Evolutionary conservation across 2,797 vertebrate genomes (phyloP), one percentile per base, ranked within the genome.

Genomic region (Cercopithecus neglectus): DNA sequence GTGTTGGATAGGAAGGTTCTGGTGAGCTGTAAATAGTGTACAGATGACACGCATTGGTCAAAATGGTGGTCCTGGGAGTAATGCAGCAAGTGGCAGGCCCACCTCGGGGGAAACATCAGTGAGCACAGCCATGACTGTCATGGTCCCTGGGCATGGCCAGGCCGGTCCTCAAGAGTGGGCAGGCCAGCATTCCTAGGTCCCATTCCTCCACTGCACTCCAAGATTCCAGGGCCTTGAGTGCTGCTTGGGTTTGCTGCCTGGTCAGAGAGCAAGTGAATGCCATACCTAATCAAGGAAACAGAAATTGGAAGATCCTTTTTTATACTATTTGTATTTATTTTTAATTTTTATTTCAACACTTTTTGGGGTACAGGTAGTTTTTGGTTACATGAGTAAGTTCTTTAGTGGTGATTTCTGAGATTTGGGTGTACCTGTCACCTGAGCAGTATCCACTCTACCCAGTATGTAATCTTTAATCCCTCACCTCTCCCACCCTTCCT

Each of bases 121-220:
- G 46, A 87, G 22, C 82, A 72, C 48, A 0, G 28, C 30, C 9
- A 39, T 16, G n/a, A 4, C 16, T 0, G 1, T n/a, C 1, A 0
- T 33, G 14, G 16, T n/a, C 39, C 9, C 0, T 5, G 22, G 59
- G 41, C 39, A 22, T 76, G 12, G 24, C 75, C 26, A 24, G 33
- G 55, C 17, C 2, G 46, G 21, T 30, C n/a, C 92, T 33, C 13
- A 12, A 50, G 70, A 92, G 5, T 19, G 3, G 41, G 28, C 33
- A 22, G 30, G 11, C 48, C 12, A 1, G 22, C 33, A 19, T 61
- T 24, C 22, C 61, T 48, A 53, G 48, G 48, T 33, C 78, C 67
- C 50, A 1, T 3, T 13, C 2, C 39, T 84, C 33, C 28, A 17
- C 39, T 50, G 39, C 59, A 41, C 46, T 36, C 50, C 36, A 46